Evolutionary conservation across 1,140 invertebrate species (phyloP).

Genomic region (Acromyrmex charruanus): DNA sequence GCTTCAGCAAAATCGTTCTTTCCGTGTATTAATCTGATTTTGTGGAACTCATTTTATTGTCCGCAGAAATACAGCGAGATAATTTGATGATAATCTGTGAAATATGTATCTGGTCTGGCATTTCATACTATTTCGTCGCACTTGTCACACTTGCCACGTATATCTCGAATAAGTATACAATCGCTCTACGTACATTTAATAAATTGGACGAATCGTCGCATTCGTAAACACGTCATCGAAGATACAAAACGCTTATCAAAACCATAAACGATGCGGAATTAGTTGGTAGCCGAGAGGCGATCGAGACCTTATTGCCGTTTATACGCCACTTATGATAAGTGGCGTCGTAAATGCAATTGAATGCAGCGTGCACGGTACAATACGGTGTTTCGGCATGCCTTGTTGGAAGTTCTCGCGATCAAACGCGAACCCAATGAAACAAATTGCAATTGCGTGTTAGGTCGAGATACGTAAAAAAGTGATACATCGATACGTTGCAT

Average conservation of each 20-base stretch:
- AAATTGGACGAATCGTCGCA: conserved; percentile 17
- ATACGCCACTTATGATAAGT: conserved; percentile 60
- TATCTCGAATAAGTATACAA: conserved; percentile 2
- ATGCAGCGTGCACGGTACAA: conserved; percentile 37
- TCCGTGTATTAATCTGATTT: neutral
- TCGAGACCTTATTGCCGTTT: conserved; percentile 57
- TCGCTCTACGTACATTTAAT: conserved; percentile 20
- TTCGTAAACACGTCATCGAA: conserved; percentile 20
- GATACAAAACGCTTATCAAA: conserved; percentile 30
- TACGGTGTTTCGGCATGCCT: conserved; percentile 66
- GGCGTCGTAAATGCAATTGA: conserved; percentile 68
- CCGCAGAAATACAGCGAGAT: neutral
- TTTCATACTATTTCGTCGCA: neutral
- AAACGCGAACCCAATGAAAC: neutral
- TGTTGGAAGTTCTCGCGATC: conserved; percentile 42
- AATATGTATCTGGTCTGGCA: neutral
- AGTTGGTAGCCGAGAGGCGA: conserved; percentile 38
- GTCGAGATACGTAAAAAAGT: neutral
- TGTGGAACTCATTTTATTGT: neutral
- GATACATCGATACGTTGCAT: neutral
- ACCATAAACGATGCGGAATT: conserved; percentile 47
- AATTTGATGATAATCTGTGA: neutral
- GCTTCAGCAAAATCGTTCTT: neutral
- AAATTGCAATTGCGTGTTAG: conserved; percentile 35
- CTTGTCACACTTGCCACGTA: neutral